Evolutionary conservation across 1,140 invertebrate species (phyloP), one percentile per base, ranked within the genome.

Genomic region (Galleria mellonella): DNA sequence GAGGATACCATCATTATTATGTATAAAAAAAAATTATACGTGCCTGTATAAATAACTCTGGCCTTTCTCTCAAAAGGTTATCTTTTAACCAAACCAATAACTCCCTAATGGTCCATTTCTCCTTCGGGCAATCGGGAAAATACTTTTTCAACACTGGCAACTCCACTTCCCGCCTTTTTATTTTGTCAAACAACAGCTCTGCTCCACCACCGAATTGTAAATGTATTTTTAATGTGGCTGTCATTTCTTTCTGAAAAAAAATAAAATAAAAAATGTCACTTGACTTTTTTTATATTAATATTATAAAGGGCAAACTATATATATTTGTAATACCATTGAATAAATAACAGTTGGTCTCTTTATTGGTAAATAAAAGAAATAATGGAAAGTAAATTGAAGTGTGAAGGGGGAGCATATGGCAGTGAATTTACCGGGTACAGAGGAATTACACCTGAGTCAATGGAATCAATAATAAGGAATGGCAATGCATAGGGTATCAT

Each of bases 11-110:
- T 23, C 17, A 6, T 23, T 6, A 23, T 23, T 6, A 23, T 23
- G 17, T 6, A 23, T 23, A 35, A 4, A 14, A 14, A 14, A 14
- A 6, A 0, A 13, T 14, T 2, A 37, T 37, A 47, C 43, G 89
- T 55, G 79, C 92, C 87, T 96, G 93, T 29, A 97, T 71, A 76
- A 98, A 98, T n/a, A 98, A 87, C 75, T 98, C 96, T 8, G 92
- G 91, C 53, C 95, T 88, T 71, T 98, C 96, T 44, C 89, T 92
- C 27, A 98, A 73, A 39, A 98, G 81, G 77, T 97, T 96, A 48
- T 94, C 91, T 69, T 91, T 91, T 27, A 98, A 90, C 94, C 95
- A 97, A 1, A 89, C 62, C 0, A 98, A 78, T 11, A 98, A 78
- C 32, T 89, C 86, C 44, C 86, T 85, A 41, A 98, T 89, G 0